Conservation (phyloP, 2,888 invertebrate species). For the Sylvicola cinctus region DNA sequence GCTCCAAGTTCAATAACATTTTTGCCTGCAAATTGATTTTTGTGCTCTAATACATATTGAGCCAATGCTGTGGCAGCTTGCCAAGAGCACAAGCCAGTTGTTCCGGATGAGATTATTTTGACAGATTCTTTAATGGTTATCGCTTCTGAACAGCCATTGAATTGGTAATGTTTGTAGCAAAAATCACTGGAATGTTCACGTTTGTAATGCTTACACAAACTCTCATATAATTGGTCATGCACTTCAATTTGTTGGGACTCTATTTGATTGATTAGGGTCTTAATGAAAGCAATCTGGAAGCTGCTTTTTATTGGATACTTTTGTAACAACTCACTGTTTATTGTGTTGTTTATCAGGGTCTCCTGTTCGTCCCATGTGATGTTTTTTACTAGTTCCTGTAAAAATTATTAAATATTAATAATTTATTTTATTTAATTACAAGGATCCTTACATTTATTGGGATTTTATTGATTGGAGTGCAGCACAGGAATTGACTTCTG, state of each 20-base stretch:
- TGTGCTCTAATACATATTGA: conserved; percentile 44
- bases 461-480: conserved; percentile 13
- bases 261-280: conserved; percentile 35
- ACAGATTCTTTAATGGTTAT: conserved; percentile 47
- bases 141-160: conserved; percentile 17
- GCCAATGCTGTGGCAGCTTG: conserved; percentile 52
- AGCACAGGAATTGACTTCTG: conserved; percentile 17
- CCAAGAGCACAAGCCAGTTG: conserved; percentile 63
- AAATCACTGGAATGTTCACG: conserved; percentile 18
- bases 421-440: background rate
- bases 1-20: conserved; percentile 52
- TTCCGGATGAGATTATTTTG: conserved; percentile 52
- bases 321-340: conserved; percentile 30
- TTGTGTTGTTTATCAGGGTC: conserved; percentile 33
- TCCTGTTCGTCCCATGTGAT: conserved; percentile 32
- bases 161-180: conserved; percentile 41
- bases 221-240: conserved; percentile 38
- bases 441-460: conserved; percentile 4
- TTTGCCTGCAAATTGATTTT: conserved; percentile 29
- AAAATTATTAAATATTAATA: conserved; percentile 1
- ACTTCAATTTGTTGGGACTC: conserved; percentile 30
- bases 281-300: conserved; percentile 45
- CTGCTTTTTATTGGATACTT: conserved; percentile 37
- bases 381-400: conserved; percentile 4
- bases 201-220: conserved; percentile 32